Base-by-base conservation (phyloP, 1,140 invertebrate genomes). In the Panulirus ornatus region DNA sequence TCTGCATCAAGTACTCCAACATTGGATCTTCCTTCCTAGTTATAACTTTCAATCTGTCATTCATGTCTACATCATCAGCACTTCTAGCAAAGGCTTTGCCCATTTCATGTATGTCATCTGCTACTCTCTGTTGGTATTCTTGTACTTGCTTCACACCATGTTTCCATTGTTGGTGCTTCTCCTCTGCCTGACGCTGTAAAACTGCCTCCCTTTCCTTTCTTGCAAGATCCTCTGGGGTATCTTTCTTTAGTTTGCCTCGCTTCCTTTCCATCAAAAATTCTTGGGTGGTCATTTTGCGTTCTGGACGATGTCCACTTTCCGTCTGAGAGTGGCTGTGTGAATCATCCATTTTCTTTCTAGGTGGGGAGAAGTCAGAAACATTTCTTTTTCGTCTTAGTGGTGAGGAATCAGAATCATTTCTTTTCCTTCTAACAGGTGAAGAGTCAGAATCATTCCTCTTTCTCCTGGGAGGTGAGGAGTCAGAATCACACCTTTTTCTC, bases 1-100 rank as follows among this genome's bases (percentile, higher is more conserved):
- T 97, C 92, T 96, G 96, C 91, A 95, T 95, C 0, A 99, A 96
- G 93, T 98, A 99, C 44, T 96, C 95, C 66, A 98, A 93, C 98
- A 99, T 99, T 0, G 98, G 98, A 95, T 99, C 98, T 16, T 97
- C 98, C 11, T 96, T 96, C 88, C 97, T 94, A 91, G 98, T 96
- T 92, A 96, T 94, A 22, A 96, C 95, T 82, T 96, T 96, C 16
- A 98, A 94, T 91, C 95, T 94, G 9, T 94, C 93, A 92, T 99
- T 98, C 91, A 99, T 94, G 94, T 99, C 99, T 84, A 95, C 94
- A 93, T 99, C 99, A 93, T 98, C 97, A 51, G 95, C 96, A 93
- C 97, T 97, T 47, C 98, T 95, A 0, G 99, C 98, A 36, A 99
- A 94, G 2, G 98, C 98, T 93, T 99, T 99, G 6, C 95, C 95